A percentile compares a stretch with the other conserved stretches of the same genome.
These are phyloP conservation scores for Parochlus steinenii DNA, from an alignment of 2,888 invertebrate genomes.

Conservation along the genomic window DNA sequence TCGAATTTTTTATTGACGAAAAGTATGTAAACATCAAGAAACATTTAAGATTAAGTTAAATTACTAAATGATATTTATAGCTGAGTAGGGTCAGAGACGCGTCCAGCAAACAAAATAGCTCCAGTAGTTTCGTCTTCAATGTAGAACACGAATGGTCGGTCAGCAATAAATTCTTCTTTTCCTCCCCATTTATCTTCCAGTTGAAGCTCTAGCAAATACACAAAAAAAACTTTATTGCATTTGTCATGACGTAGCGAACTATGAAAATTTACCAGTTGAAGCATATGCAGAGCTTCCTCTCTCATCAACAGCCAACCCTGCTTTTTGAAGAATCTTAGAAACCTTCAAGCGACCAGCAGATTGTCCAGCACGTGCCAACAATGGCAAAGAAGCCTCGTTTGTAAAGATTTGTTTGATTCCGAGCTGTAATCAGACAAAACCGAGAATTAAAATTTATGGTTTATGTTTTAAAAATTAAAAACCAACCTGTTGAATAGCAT, in stretches of 20 bases:
- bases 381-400: conserved; percentile 49
- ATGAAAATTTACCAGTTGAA: too few relatives aligned
- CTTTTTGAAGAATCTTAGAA: conserved; percentile 54
- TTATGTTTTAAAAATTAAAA: too few relatives aligned
- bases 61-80: too few relatives aligned
- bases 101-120: conserved; percentile 59
- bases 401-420: conserved; percentile 58
- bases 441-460: too few relatives aligned
- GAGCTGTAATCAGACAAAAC: too few relatives aligned
- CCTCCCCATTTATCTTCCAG: conserved; percentile 59
- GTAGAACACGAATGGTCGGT: conserved; percentile 63
- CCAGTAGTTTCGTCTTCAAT: conserved; percentile 58
- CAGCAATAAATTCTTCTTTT: conserved; percentile 44
- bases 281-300: too few relatives aligned
- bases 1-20: too few relatives aligned
- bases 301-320: conserved; percentile 62
- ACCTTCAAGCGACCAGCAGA: conserved; percentile 37
- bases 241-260: too few relatives aligned
- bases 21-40: too few relatives aligned
- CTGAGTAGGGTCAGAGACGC: conserved; percentile 57
- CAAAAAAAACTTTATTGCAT: too few relatives aligned
- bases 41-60: too few relatives aligned
- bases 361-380: conserved; percentile 42
- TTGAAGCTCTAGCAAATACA: conserved; percentile 41
- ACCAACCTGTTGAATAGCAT: conserved; percentile 38